phyloP scores from a whole-genome alignment of 92 coral and sea anemone genomes.

The Blastomussa wellsi region DNA sequence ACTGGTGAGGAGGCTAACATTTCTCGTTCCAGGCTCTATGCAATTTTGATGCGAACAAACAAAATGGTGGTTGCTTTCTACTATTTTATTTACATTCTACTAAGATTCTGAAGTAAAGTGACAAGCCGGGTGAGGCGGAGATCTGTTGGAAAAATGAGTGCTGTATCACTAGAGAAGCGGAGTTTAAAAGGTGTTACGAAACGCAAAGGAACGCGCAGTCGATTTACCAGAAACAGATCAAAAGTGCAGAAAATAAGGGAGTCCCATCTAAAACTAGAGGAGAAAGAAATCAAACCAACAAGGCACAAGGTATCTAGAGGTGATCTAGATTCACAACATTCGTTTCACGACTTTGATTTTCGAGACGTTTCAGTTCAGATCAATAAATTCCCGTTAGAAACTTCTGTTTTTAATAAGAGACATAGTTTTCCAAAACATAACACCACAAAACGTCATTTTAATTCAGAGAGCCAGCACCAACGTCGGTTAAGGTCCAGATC shows the following conservation, averaged over 20 bases:
- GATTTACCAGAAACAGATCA: constrained; percentile 26
- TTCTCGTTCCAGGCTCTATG: neutral
- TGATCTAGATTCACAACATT: neutral
- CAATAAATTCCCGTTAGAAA: neutral
- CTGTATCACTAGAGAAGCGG: neutral
- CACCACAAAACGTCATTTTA: neutral
- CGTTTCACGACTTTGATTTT: neutral
- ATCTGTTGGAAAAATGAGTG: constrained; percentile 12
- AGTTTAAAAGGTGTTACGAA: constrained; percentile 9
- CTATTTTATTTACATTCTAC: too few relatives aligned
- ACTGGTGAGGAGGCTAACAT: neutral
- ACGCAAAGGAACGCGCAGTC: constrained; percentile 1
- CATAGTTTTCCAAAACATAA: neutral
- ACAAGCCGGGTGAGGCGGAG: neutral
- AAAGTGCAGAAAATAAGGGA: constrained; percentile 34
- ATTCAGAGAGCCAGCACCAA: neutral
- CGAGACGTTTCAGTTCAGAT: neutral
- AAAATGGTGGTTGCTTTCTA: constrained; percentile 42
- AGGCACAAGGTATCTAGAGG: neutral
- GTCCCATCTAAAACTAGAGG: constrained; percentile 23
- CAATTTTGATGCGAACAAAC: constrained; percentile 6
- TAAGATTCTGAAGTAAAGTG: neutral
- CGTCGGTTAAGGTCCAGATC: neutral
- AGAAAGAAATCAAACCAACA: neutral
- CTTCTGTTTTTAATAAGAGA: neutral